Evolutionary conservation across 2,888 invertebrate species (phyloP).

Genomic region (Leptopilina myrica): DNA sequence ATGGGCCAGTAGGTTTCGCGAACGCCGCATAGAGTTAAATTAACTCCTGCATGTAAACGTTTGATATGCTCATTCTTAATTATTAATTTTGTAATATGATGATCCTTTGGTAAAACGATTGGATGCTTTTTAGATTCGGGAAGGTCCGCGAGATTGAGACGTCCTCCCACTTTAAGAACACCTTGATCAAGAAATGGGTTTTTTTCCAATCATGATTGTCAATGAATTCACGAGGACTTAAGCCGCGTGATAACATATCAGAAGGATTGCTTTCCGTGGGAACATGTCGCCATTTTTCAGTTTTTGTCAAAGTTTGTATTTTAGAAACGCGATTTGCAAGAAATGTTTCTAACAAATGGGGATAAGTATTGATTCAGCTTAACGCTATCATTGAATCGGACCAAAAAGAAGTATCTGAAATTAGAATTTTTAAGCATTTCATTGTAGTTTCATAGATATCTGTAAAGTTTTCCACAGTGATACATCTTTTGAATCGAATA

Average conservation of each 20-base stretch:
- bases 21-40: constrained; percentile 46
- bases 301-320: not conserved
- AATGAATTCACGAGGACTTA: not conserved
- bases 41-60: constrained; percentile 55
- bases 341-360: not conserved
- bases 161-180: not conserved
- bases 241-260: not conserved
- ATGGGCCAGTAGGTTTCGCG: constrained; percentile 55
- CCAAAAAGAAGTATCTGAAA: constrained; percentile 17
- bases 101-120: constrained; percentile 55
- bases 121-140: constrained; percentile 52
- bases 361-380: not conserved
- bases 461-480: not conserved
- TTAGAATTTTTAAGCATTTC: not conserved
- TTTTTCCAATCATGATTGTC: not conserved
- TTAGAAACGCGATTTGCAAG: not conserved
- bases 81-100: constrained; percentile 57
- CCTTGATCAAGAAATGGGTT: not conserved
- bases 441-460: not conserved
- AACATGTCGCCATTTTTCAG: not conserved
- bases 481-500: constrained; percentile 1
- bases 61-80: constrained; percentile 50
- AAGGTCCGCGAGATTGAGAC: constrained; percentile 34
- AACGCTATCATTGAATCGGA: not conserved
- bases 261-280: not conserved